Base-by-base conservation (phyloP, 2,888 invertebrate species). In the Lissonota sp. region DNA sequence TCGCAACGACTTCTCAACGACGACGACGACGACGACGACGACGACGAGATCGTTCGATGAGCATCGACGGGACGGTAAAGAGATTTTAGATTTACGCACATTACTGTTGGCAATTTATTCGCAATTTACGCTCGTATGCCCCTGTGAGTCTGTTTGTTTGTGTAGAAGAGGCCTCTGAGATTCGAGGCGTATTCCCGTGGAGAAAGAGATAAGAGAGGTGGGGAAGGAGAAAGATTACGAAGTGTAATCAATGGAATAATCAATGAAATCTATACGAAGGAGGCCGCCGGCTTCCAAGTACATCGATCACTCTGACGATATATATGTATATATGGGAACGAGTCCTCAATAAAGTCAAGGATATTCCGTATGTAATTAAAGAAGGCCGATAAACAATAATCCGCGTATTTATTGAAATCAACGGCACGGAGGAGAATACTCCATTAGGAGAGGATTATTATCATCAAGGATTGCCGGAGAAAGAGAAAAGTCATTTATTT, bases 41-140 rank as follows among this genome's bases (percentile, higher is more conserved):
- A 57, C 55, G 44, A 44, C 26, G 51, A 60, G 70, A 64, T 42
- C 62, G 14, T 64, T 76, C 49, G 37, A 53, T 37, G n/a, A n/a
- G 39, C 42, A 69, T 69, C 64, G 64, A 66, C 58, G 16, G 66
- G n/a, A n/a, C 8, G 57, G 14, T 37, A 26, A 37, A 58, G 73
- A 78, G 37, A 67, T 80, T 72, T 62, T n/a, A 67, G 42, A 77
- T 77, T 72, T 79, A 79, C 79, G 63, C 73, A 70, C 69, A 62
- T 67, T 73, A 69, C 76, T 69, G 69, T 69, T 63, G 49, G 55
- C 16, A 42, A 73, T 69, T 79, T 73, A 63, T 69, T 51, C 53
- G 51, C 77, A 51, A 60, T 63, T 53, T 26, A 55, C 12, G 60
- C 14, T 6, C 14, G 16, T 5, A 44, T 37, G 39, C n/a, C 7